Conservation (phyloP, 2,888 invertebrate species). For the Monopis laevigella region DNA sequence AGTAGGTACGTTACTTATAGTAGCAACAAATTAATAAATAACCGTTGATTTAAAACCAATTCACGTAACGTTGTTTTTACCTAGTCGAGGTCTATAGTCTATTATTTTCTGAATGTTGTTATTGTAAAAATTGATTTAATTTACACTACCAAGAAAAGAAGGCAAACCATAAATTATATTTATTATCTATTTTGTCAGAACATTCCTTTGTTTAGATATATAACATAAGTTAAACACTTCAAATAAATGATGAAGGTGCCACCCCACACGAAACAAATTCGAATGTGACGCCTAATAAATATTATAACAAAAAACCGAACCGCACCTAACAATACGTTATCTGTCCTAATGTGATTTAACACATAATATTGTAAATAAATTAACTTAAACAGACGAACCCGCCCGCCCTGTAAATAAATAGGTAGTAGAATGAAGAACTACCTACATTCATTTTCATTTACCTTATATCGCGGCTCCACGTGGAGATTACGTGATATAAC, state of each 20-base stretch:
- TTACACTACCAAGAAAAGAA: neutral
- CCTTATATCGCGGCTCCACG: constrained; percentile 63
- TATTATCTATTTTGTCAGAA: neutral
- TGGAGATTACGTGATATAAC: constrained; percentile 68
- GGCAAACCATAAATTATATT: constrained; percentile 1
- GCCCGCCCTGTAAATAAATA: constrained; percentile 58
- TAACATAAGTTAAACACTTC: neutral
- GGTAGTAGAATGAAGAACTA: constrained; percentile 63
- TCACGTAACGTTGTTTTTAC: constrained; percentile 22
- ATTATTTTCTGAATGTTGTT: neutral
- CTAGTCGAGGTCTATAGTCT: too few species aligned
- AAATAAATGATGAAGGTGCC: constrained; percentile 27
- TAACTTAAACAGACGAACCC: constrained; percentile 58
- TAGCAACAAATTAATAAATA: constrained; percentile 37
- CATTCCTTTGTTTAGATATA: neutral
- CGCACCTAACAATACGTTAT: constrained; percentile 59
- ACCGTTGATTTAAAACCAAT: constrained; percentile 41
- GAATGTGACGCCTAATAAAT: constrained; percentile 46
- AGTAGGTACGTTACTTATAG: constrained; percentile 34
- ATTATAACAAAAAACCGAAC: constrained; percentile 48
- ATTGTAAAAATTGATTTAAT: neutral
- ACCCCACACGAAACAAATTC: constrained; percentile 60
- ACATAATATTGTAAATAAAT: constrained; percentile 63
- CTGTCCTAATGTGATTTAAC: constrained; percentile 66
- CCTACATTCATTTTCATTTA: constrained; percentile 67